Percentiles rank a stretch among this genome's conserved stretches.
Evolutionary conservation across 2,113 vertebrate species (phyloP).

Genomic region (Ctenomys sociabilis): DNA sequence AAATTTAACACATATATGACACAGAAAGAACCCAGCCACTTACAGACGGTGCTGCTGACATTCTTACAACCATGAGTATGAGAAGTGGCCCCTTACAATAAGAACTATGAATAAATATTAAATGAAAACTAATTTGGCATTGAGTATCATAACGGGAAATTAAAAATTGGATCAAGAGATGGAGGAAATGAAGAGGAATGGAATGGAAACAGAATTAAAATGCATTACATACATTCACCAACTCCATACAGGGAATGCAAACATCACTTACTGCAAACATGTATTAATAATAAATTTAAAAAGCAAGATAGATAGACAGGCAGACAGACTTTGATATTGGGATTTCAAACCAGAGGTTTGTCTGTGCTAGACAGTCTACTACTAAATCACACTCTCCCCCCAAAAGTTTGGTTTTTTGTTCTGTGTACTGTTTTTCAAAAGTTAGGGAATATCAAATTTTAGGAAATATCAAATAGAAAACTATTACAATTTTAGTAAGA

Average conservation of each 20-base stretch:
- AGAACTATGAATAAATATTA: not conserved
- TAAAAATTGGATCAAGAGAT: not conserved
- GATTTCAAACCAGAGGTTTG: not conserved
- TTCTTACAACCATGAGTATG: not conserved
- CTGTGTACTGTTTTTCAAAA: not conserved
- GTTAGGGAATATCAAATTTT: too few relatives aligned
- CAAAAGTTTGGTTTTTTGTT: not conserved
- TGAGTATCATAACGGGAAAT: not conserved
- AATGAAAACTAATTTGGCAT: not conserved
- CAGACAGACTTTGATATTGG: not conserved
- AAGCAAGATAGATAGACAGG: not conserved
- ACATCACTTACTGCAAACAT: not conserved
- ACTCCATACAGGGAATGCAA: not conserved
- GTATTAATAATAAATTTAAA: not conserved
- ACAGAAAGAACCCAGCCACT: not conserved
- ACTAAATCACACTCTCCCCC: not conserved
- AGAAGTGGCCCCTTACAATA: not conserved
- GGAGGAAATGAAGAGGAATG: not conserved
- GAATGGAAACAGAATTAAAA: not conserved
- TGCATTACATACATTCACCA: not conserved
- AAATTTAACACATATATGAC: not conserved
- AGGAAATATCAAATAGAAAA: not conserved
- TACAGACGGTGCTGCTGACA: not conserved
- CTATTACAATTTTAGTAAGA: constrained; percentile 4
- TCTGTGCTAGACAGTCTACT: not conserved